Conservation (phyloP, 2,113 vertebrate species). For the Gallinago paraguaiae region DNA sequence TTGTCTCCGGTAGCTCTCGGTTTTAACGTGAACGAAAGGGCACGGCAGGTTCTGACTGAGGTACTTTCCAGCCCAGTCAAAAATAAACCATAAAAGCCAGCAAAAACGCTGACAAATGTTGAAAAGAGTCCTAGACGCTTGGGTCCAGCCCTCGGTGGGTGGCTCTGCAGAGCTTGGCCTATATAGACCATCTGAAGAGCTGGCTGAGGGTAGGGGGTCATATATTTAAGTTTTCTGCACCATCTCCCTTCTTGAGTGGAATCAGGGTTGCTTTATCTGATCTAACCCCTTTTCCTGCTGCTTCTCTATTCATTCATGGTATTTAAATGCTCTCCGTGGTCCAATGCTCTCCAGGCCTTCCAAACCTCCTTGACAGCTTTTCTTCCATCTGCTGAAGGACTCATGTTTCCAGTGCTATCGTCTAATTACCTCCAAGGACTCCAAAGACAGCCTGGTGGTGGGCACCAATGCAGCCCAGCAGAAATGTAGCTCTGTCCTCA, state of each 20-base stretch:
- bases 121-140: background rate
- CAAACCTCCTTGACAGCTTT: background rate
- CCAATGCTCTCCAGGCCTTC: background rate
- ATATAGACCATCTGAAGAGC: background rate
- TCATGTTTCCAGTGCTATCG: background rate
- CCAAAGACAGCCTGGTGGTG: no score
- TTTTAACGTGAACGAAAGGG: background rate
- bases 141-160: no score
- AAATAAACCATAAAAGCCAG: background rate
- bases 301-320: background rate
- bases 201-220: background rate
- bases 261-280: background rate
- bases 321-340: background rate
- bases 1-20: rapidly evolving
- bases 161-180: background rate
- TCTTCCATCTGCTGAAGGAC: background rate
- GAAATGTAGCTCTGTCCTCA: no score
- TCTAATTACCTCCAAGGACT: background rate
- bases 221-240: background rate
- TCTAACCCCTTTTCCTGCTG: background rate
- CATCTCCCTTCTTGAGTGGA: background rate
- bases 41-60: background rate
- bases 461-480: no score
- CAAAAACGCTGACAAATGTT: background rate
- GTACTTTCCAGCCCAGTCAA: background rate